These are phyloP conservation scores for Cyprinella venusta DNA, from an alignment of 2,797 vertebrate species.

Conservation along the genomic window DNA sequence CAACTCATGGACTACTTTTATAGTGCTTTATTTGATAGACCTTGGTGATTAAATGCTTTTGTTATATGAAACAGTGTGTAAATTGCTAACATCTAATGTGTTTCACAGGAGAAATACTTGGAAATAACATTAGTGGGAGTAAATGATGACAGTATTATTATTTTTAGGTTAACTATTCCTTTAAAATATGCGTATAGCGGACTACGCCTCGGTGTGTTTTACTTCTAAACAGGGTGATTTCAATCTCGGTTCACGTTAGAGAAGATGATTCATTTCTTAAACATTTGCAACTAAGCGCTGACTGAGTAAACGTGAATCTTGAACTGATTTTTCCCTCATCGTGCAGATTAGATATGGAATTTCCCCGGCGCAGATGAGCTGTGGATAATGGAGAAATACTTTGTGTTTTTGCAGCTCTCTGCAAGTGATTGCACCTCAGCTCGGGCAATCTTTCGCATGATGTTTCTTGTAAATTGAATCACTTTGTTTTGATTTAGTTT, in stretches of 20 bases:
- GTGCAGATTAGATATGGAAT: constrained; percentile 1
- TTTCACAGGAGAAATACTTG: neutral
- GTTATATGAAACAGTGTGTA: neutral
- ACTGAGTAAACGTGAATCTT: constrained; percentile 3
- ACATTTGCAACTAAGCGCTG: constrained; percentile 5
- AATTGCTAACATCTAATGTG: neutral
- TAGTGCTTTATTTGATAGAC: neutral
- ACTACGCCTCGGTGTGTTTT: neutral
- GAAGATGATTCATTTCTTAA: constrained; percentile 38
- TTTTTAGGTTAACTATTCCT: neutral
- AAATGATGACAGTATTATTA: neutral
- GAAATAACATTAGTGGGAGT: neutral
- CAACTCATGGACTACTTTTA: neutral
- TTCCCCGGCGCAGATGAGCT: neutral
- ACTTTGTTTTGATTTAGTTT: constrained; percentile 66
- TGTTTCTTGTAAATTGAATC: constrained; percentile 71
- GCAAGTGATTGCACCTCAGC: neutral
- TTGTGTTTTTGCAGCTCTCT: neutral
- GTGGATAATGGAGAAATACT: constrained; percentile 20
- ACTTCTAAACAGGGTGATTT: constrained; percentile 9
- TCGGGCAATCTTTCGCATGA: constrained; percentile 59
- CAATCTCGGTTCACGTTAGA: neutral
- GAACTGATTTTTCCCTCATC: neutral
- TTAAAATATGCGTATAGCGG: neutral
- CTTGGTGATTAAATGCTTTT: neutral